Base-by-base conservation (phyloP, 2,113 vertebrate genomes). In the Axis porcinus region DNA sequence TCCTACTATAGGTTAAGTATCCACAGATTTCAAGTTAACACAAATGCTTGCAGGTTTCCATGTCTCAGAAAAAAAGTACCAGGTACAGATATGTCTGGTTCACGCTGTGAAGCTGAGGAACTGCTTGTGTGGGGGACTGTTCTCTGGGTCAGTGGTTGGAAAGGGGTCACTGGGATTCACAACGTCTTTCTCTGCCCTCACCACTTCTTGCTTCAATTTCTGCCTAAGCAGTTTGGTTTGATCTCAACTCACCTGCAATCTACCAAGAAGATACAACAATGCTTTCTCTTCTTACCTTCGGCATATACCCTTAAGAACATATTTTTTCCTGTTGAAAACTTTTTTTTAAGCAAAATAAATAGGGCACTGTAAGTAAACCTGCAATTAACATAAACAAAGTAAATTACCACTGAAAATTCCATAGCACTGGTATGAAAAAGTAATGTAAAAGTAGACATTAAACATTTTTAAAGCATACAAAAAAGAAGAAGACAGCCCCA, bases 1-100 rank as follows among this genome's bases (percentile, higher is more conserved):
- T 84, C 30, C 82, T 67, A 52, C 47, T 11, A 94, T 30, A 17
- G 74, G 5, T 1, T 81, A 58, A 84, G 36, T n/a, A 88, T 47
- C 60, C 89, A n/a, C 50, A 98, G 79, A 96, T n/a, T 97, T 96
- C 94, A 96, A 95, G 57, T 54, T 94, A 97, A 27, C 76, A 78
- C 45, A 50, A 97, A 89, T 7, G 19, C 55, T 84, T 79, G 60
- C 81, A 94, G 45, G 74, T 62, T 95, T 87, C 50, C 62, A 14
- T 95, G 33, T 88, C 62, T 97, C 36, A 40, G 94, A 86, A 50
- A 98, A 86, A 67, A 58, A 95, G 91, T 27, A 81, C 19, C 57
- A 81, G 6, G 40, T 54, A 91, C 19, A 96, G 93, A 95, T 89
- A 87, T 19, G n/a, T 96, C 87, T 82, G 94, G 2, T 12, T 50